These are phyloP conservation scores for Perca flavescens DNA, from an alignment of 2,113 vertebrate genomes.

Conservation along the genomic window DNA sequence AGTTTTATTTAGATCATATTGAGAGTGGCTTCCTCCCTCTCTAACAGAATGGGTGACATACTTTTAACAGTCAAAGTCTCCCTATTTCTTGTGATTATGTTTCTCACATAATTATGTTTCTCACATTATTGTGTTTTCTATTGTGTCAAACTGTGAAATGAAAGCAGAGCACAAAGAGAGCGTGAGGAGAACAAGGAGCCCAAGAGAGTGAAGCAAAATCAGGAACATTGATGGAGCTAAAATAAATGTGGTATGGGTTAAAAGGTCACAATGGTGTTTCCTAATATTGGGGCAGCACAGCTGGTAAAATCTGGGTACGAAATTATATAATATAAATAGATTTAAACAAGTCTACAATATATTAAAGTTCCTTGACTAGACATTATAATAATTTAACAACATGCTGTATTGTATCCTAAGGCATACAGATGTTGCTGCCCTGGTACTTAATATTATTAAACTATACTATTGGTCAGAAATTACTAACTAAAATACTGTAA, in stretches of 20 bases:
- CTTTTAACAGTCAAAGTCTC: constrained; percentile 16
- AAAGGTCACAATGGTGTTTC: background rate
- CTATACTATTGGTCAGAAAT: too few relatives aligned
- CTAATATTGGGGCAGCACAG: background rate
- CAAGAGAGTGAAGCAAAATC: background rate
- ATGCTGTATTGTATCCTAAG: background rate
- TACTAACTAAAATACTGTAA: too few relatives aligned
- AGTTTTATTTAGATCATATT: constrained; percentile 43
- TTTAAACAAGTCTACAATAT: too few relatives aligned
- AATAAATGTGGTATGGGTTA: background rate
- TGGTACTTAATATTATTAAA: too few relatives aligned
- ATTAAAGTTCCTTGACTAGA: too few relatives aligned
- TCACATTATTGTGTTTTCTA: constrained; percentile 1
- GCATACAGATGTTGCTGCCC: too few relatives aligned
- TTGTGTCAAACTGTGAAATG: background rate
- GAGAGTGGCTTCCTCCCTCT: constrained; percentile 23
- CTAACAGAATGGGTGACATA: constrained; percentile 7
- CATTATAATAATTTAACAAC: background rate
- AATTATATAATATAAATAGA: too few relatives aligned
- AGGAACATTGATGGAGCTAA: background rate
- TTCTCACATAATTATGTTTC: constrained; percentile 8
- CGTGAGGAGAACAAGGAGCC: background rate
- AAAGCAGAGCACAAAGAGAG: background rate
- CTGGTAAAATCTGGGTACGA: background rate
- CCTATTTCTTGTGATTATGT: background rate